phyloP scores from a whole-genome alignment of 2,888 invertebrate species.

The Laothoe populi region DNA sequence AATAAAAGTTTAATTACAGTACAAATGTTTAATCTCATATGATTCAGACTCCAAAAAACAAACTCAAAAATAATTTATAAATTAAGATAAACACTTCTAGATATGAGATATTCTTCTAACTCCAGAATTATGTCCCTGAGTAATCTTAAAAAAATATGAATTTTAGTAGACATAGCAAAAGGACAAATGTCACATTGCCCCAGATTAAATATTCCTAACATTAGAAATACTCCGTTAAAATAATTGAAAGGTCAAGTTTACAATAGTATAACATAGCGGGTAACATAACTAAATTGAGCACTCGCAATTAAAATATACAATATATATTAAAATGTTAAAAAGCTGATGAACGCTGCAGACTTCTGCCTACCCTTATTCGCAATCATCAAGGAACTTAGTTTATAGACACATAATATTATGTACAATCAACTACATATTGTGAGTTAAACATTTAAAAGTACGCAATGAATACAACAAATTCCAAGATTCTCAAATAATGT shows the following conservation, averaged over 20 bases:
- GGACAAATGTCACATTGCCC: background rate
- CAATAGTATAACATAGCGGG: conserved; percentile 38
- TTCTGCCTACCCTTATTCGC: background rate
- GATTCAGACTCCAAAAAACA: no score
- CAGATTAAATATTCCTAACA: background rate
- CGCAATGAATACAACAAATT: background rate
- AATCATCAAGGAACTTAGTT: conserved; percentile 34
- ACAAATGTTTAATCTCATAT: no score
- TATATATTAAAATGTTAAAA: conserved; percentile 36
- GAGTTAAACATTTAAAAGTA: conserved; percentile 18
- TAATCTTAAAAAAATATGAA: background rate
- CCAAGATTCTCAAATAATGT: conserved; percentile 1
- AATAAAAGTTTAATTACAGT: no score
- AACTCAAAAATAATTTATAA: no score
- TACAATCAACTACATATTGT: conserved; percentile 23
- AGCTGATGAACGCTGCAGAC: background rate
- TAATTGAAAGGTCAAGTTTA: conserved; percentile 6
- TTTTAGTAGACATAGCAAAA: background rate
- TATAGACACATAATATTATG: conserved; percentile 31
- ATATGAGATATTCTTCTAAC: background rate
- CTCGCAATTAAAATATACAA: conserved; percentile 46
- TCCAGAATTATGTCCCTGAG: conserved; percentile 2
- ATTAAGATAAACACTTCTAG: no score
- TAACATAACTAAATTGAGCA: conserved; percentile 71
- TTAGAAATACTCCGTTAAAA: conserved; percentile 10